Conservation (phyloP, 2,888 invertebrate species). For the Agrochola lota region DNA sequence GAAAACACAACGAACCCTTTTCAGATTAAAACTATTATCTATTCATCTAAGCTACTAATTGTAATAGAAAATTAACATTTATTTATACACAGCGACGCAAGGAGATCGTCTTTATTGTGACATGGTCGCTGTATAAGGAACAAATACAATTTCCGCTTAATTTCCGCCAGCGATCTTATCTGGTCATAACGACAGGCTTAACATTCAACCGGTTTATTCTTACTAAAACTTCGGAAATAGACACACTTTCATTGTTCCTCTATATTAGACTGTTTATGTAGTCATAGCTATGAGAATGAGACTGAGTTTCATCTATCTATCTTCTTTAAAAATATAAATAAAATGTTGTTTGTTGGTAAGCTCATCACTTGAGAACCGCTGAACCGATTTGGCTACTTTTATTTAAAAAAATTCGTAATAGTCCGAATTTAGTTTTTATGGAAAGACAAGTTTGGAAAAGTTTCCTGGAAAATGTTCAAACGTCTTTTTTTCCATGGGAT, state of each 20-base stretch:
- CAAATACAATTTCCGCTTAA: conserved; percentile 90
- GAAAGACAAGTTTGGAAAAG: too few relatives aligned
- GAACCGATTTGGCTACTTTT: too few relatives aligned
- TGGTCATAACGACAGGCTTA: conserved; percentile 84
- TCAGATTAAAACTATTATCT: conserved; percentile 24
- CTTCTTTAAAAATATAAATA: too few relatives aligned
- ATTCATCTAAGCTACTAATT: conserved; percentile 36
- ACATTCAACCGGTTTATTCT: conserved; percentile 81
- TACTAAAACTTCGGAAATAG: conserved; percentile 80
- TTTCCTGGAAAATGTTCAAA: too few relatives aligned
- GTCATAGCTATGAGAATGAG: conserved; percentile 8
- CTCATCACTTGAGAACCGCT: too few relatives aligned
- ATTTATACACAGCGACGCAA: conserved; percentile 72
- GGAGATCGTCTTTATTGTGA: conserved; percentile 80
- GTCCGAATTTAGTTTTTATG: too few relatives aligned
- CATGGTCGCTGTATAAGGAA: conserved; percentile 84
- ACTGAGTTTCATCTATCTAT: background rate
- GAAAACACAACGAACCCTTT: conserved; percentile 9
- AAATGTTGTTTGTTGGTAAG: too few relatives aligned
- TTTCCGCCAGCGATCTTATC: conserved; percentile 87
- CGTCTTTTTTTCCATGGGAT: too few relatives aligned
- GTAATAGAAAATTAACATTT: conserved; percentile 76
- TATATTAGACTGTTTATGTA: conserved; percentile 54
- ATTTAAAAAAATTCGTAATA: too few relatives aligned
- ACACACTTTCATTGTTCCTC: conserved; percentile 76